Conservation (phyloP, 2,888 invertebrate species). For the Lissonota sp. region DNA sequence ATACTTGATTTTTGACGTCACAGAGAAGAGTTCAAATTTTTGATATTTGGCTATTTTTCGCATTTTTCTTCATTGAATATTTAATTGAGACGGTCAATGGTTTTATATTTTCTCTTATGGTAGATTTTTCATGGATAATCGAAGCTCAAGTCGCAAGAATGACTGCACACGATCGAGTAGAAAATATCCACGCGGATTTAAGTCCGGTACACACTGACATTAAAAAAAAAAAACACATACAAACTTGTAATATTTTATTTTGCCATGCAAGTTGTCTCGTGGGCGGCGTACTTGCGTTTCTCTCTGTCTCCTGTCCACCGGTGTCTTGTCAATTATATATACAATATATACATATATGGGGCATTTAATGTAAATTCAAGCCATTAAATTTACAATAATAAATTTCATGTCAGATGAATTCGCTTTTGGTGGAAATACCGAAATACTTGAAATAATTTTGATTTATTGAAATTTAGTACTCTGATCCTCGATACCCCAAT, state of each 20-base stretch:
- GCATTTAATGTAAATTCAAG: too few species aligned
- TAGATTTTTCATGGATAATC: conserved; percentile 1
- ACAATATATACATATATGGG: conserved; percentile 9
- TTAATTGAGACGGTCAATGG: too few species aligned
- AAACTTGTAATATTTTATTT: conserved; percentile 28
- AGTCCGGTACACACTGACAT: conserved; percentile 60
- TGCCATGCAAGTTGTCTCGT: conserved; percentile 61
- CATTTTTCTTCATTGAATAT: too few species aligned
- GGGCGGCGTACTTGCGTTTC: conserved; percentile 60
- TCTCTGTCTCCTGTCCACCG: conserved; percentile 29
- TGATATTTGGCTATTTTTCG: too few species aligned
- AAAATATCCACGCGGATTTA: conserved; percentile 59
- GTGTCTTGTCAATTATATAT: conserved; percentile 38
- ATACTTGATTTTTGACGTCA: background rate
- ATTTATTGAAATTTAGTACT: background rate
- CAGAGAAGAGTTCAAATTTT: background rate
- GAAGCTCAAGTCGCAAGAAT: conserved; percentile 28
- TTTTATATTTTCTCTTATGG: too few species aligned
- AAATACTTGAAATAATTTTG: background rate
- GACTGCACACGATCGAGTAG: conserved; percentile 60
- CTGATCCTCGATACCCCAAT: background rate
- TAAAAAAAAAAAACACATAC: conserved; percentile 5
- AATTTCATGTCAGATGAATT: too few species aligned
- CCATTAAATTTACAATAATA: too few species aligned
- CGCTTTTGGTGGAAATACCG: too few species aligned